Base-by-base conservation (phyloP, 2,797 vertebrate species). In the Bovichtus diacanthus region DNA sequence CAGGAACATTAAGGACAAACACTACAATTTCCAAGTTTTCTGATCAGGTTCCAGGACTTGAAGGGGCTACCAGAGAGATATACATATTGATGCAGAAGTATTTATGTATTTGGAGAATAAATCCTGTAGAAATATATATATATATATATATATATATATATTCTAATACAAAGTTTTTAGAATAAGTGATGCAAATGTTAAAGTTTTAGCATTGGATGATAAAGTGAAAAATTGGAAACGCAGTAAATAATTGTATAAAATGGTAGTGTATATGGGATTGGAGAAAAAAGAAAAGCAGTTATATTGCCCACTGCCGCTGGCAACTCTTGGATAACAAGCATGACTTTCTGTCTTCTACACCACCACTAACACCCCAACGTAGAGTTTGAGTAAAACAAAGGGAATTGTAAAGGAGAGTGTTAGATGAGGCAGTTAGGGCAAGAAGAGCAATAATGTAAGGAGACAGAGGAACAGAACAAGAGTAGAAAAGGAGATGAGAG, bases 381-480 rank as follows among this genome's bases (percentile, higher is more conserved):
- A 39, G 41, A 67, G 56, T 13, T 39, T 50, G 41, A 19, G 34
- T 34, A 15, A 53, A 77, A 59, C 34, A 77, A 66, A 76, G 21
- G 58, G 47, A 58, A 70, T 43, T 11, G 39, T 23, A 38, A 64
- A 72, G 9, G 12, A 53, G 39, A 39, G 38, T 25, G 12, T 19
- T 25, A 21, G 53, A 70, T 13, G 29, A 74, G 27, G 2, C 53
- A 6, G 56, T 47, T 29, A 15, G 29, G 13, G 13, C 4, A 19
- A n/a, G 49, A 55, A 51, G 47, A 59, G 62, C n/a, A 53, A 25
- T 36, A 34, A 15, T 3, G 43, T 18, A 21, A 56, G 23, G 38
- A 64, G 46, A 49, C 1, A 41, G 47, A 56, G 34, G 25, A 34
- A 19, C 5, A n/a, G 47, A 66, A 66, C 4, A 31, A 9, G 19